Percentiles rank a stretch among this genome's conserved stretches.
phyloP scores from a whole-genome alignment of 2,797 vertebrate species.

The Sebastes diploproa region DNA sequence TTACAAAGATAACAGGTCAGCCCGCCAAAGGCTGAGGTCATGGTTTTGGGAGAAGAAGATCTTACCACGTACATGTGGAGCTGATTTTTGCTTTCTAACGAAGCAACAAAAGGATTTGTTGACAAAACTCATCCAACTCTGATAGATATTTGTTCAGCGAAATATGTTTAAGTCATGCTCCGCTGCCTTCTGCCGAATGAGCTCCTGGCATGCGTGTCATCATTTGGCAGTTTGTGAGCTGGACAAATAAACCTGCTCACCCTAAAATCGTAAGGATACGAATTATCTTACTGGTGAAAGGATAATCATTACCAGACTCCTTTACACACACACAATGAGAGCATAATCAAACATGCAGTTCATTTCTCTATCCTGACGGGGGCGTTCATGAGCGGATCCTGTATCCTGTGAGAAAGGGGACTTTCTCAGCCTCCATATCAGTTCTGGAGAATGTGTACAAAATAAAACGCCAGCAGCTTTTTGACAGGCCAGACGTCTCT shows the following conservation, averaged over 20 bases:
- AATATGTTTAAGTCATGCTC: conserved; percentile 22
- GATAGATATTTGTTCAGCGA: conserved; percentile 33
- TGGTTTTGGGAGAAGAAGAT: conserved; percentile 3
- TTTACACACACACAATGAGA: neutral
- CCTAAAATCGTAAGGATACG: conserved; percentile 27
- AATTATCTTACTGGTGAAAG: conserved; percentile 25
- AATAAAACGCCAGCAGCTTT: conserved; percentile 36
- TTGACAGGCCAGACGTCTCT: conserved; percentile 46
- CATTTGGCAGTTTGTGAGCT: conserved; percentile 9
- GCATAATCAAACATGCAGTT: conserved; percentile 22
- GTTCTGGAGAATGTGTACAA: conserved; percentile 37
- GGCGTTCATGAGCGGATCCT: conserved; percentile 44
- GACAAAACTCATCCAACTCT: conserved; percentile 28
- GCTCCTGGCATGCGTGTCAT: conserved; percentile 4
- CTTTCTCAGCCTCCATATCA: conserved; percentile 37
- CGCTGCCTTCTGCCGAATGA: conserved; percentile 17
- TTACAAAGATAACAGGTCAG: conserved; percentile 38
- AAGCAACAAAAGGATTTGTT: conserved; percentile 14
- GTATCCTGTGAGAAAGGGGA: conserved; percentile 2
- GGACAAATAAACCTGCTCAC: conserved; percentile 43
- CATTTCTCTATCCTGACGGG: conserved; percentile 40
- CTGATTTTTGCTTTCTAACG: conserved; percentile 20
- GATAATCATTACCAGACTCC: conserved; percentile 41
- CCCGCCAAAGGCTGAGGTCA: conserved; percentile 36
- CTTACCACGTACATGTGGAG: neutral